A percentile compares a stretch with the other conserved stretches of the same genome.
Conservation (phyloP, 23 tunicate species). For the Trididemnum miniatum region DNA sequence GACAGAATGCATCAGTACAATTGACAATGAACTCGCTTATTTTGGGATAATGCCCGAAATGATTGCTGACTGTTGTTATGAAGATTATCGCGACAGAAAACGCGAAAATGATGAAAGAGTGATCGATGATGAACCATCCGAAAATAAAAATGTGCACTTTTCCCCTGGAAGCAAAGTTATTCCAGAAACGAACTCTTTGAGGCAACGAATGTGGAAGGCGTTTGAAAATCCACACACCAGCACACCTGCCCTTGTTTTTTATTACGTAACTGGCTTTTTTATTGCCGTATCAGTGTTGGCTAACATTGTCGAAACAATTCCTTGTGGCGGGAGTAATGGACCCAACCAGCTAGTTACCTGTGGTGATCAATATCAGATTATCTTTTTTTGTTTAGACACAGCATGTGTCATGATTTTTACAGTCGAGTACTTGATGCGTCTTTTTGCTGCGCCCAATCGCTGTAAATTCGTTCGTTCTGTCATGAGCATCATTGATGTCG, state of each 20-base stretch:
- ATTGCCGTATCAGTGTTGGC: constrained; percentile 99
- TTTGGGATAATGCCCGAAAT: constrained; percentile 95
- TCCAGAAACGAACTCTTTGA: constrained; percentile 50
- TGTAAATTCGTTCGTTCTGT: constrained; percentile 96
- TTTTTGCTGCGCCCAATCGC: constrained; percentile 95
- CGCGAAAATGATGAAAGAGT: constrained; percentile 92
- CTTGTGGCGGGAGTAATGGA: constrained; percentile 65
- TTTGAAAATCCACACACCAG: constrained; percentile 97
- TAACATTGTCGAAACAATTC: constrained; percentile 95
- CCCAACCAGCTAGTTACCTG: constrained; percentile 43
- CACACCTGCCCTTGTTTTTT: constrained; percentile 98
- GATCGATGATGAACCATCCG: constrained; percentile 58
- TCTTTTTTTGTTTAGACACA: constrained; percentile 93
- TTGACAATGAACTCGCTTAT: constrained; percentile 92
- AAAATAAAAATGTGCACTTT: constrained; percentile 7
- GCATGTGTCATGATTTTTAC: constrained; percentile 99
- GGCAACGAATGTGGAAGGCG: constrained; percentile 92
- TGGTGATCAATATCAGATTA: constrained; percentile 76
- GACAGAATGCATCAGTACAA: constrained; percentile 89
- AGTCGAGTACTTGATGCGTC: constrained; percentile 85
- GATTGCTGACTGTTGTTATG: constrained; percentile 98
- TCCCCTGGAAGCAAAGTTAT: constrained; percentile 29
- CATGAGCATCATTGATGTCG: constrained; percentile 99
- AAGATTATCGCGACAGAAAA: constrained; percentile 92
- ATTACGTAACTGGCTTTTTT: constrained; percentile 98